Conservation (phyloP, 2,888 invertebrate genomes). For the Limnephilus rhombicus region DNA sequence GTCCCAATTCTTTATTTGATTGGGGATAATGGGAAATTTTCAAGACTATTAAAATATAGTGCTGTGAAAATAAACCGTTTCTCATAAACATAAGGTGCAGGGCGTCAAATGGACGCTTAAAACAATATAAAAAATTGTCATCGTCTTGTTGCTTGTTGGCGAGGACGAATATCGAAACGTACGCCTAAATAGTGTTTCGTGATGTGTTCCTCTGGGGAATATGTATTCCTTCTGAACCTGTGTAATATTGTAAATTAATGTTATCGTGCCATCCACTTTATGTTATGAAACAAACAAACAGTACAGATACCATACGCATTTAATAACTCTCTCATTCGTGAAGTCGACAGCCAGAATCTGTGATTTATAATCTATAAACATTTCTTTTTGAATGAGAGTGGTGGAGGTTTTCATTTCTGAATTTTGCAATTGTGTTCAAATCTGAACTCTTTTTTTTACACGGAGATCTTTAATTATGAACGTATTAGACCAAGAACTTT, state of each 20-base stretch:
- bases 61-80: slow-evolving; percentile 18
- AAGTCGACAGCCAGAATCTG: slow-evolving; percentile 30
- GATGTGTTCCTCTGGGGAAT: not conserved
- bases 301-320: not conserved
- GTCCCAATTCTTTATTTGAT: slow-evolving; percentile 9
- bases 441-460: not conserved
- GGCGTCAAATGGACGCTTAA: not conserved
- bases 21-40: not conserved
- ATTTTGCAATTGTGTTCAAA: too few species aligned
- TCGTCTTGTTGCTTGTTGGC: too few species aligned
- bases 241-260: slow-evolving; percentile 23
- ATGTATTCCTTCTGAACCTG: not conserved
- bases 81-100: slow-evolving; percentile 4
- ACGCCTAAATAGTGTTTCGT: not conserved
- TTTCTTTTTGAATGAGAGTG: not conserved
- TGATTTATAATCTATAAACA: slow-evolving; percentile 24
- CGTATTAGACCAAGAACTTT: slow-evolving; percentile 35
- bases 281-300: not conserved
- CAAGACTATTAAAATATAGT: slow-evolving; percentile 23
- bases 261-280: slow-evolving; percentile 32
- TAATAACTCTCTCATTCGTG: not conserved
- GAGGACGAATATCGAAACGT: not conserved
- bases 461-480: not conserved
- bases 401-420: not conserved
- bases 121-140: too few species aligned